A percentile compares a stretch with the other conserved stretches of the same genome.
Conservation (phyloP, 2,888 invertebrate species). For the Antheraea yamamai region DNA sequence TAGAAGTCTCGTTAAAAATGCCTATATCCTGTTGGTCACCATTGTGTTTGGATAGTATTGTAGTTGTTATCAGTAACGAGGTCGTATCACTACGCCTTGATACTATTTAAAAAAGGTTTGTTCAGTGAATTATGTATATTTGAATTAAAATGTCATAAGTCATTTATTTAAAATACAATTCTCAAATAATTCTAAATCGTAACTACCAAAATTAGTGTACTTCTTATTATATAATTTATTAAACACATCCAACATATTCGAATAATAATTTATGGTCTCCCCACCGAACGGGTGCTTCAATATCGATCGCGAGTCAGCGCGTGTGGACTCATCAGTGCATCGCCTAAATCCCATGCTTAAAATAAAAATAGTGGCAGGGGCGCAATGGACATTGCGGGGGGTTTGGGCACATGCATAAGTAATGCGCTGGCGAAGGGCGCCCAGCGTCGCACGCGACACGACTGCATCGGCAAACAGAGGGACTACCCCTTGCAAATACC, state of each 20-base stretch:
- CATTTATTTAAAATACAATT: too few species aligned
- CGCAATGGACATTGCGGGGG: slow-evolving; percentile 42
- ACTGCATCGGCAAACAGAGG: slow-evolving; percentile 57
- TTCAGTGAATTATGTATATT: too few species aligned
- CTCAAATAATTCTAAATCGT: background rate
- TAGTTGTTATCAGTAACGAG: too few species aligned
- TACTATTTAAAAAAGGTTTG: too few species aligned
- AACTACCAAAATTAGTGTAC: background rate
- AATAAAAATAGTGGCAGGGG: slow-evolving; percentile 66
- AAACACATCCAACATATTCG: background rate
- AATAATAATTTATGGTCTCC: slow-evolving; percentile 12
- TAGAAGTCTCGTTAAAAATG: too few species aligned
- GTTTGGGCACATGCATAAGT: slow-evolving; percentile 74
- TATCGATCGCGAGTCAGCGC: slow-evolving; percentile 56
- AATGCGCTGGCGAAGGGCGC: slow-evolving; percentile 74
- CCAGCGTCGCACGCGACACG: slow-evolving; percentile 70
- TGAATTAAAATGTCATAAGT: too few species aligned
- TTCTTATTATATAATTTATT: background rate
- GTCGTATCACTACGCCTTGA: too few species aligned
- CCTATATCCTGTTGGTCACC: too few species aligned
- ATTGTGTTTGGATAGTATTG: too few species aligned
- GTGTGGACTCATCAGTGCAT: slow-evolving; percentile 65
- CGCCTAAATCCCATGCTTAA: slow-evolving; percentile 67
- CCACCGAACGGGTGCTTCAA: slow-evolving; percentile 23
- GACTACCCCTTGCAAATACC: slow-evolving; percentile 54